Evolutionary conservation across 2,797 vertebrate species (phyloP).

Genomic region (Galagoides demidoff): DNA sequence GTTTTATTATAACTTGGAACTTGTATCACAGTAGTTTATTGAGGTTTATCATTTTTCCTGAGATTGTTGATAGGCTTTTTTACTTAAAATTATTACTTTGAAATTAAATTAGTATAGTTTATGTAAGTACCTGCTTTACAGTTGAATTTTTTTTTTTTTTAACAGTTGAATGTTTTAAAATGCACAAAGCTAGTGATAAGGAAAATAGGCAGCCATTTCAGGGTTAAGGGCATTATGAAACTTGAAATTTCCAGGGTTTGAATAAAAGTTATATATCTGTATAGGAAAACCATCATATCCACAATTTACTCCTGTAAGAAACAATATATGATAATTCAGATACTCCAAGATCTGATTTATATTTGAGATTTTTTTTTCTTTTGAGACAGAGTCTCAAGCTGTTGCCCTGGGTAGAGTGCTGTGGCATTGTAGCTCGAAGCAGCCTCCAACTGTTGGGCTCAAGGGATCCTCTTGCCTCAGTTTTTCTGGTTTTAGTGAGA

Average conservation of each 20-base stretch:
- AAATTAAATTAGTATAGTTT: slow-evolving; percentile 9
- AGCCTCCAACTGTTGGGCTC: too few species aligned
- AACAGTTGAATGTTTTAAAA: neutral
- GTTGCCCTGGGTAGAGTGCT: too few species aligned
- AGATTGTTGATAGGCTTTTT: slow-evolving; percentile 24
- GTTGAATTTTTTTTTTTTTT: neutral
- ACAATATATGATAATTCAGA: neutral
- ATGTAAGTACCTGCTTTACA: neutral
- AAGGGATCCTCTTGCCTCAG: too few species aligned
- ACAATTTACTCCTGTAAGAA: neutral
- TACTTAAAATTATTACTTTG: slow-evolving; percentile 17
- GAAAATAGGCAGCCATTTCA: slow-evolving; percentile 1
- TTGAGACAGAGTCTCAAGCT: too few species aligned
- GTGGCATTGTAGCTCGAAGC: too few species aligned
- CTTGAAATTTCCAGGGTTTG: slow-evolving; percentile 17
- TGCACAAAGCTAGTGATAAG: neutral
- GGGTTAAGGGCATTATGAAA: neutral
- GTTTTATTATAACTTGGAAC: neutral
- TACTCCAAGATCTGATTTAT: neutral
- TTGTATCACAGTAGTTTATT: neutral
- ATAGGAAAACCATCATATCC: neutral
- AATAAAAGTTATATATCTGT: slow-evolving; percentile 20
- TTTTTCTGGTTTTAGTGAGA: too few species aligned
- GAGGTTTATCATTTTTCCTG: neutral
- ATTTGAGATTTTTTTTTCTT: neutral